Conservation (phyloP, 2,797 vertebrate genomes). For the Aselliscus stoliczkanus region DNA sequence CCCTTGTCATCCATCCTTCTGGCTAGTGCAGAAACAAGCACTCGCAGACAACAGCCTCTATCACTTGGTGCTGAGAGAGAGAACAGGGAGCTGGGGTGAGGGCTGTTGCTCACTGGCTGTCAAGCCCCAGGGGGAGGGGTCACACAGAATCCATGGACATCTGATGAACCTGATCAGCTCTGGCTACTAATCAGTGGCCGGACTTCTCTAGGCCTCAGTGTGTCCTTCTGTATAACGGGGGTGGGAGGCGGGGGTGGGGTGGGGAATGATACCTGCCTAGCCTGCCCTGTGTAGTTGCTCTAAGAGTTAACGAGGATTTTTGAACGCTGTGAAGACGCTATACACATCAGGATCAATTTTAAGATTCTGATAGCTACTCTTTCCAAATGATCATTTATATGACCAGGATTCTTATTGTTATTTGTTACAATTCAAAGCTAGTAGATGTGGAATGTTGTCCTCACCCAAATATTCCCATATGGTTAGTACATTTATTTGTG, state of each 20-base stretch:
- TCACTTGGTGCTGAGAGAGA: background rate
- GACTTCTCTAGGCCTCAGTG: background rate
- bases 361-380: background rate
- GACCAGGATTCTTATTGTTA: background rate
- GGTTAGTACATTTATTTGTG: background rate
- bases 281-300: background rate
- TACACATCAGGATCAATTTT: background rate
- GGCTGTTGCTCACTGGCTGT: background rate
- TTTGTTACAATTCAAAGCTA: background rate
- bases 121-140: background rate
- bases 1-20: background rate
- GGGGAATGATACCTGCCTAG: background rate
- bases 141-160: accelerated
- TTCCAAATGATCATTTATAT: background rate
- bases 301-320: background rate
- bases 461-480: background rate
- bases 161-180: background rate
- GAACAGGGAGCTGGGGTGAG: background rate
- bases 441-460: background rate
- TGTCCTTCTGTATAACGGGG: background rate
- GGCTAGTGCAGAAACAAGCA: background rate
- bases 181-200: no score
- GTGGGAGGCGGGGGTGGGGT: no score
- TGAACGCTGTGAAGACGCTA: background rate
- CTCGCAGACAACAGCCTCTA: background rate